A percentile compares a stretch with the other conserved stretches of the same genome.
Evolutionary conservation across 2,113 vertebrate genomes (phyloP).

Genomic region (Argyrosomus japonicus): DNA sequence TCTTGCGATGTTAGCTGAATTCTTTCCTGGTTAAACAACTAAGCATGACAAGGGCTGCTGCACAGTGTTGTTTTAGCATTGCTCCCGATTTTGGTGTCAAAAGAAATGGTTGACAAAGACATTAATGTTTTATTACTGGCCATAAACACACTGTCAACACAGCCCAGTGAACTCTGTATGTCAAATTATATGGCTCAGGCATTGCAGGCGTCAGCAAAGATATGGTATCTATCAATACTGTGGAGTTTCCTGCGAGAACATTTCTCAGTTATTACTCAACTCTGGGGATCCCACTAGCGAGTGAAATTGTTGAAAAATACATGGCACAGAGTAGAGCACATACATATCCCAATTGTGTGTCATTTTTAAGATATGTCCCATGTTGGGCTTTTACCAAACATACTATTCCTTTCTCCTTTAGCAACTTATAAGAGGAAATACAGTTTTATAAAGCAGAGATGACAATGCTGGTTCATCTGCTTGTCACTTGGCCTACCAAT

Average conservation of each 20-base stretch:
- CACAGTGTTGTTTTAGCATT: slow-evolving; percentile 55
- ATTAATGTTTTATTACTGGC: slow-evolving; percentile 65
- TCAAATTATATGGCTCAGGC: slow-evolving; percentile 54
- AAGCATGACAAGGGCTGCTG: slow-evolving; percentile 63
- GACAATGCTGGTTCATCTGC: background rate
- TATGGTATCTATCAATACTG: slow-evolving; percentile 39
- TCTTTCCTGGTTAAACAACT: slow-evolving; percentile 76
- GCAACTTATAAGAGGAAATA: background rate
- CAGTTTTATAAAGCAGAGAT: background rate
- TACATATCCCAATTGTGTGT: background rate
- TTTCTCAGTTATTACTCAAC: slow-evolving; percentile 23
- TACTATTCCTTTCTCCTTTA: background rate
- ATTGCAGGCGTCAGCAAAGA: slow-evolving; percentile 48
- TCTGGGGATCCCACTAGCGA: background rate
- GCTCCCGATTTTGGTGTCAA: slow-evolving; percentile 56
- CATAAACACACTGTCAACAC: slow-evolving; percentile 65
- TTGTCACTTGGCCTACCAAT: background rate
- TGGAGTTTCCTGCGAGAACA: slow-evolving; percentile 27
- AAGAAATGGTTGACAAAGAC: slow-evolving; percentile 56
- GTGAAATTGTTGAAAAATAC: slow-evolving; percentile 13
- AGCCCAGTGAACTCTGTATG: slow-evolving; percentile 49
- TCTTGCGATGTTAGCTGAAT: slow-evolving; percentile 75
- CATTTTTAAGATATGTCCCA: background rate
- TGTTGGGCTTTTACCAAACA: background rate
- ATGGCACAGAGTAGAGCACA: background rate